Evolutionary conservation across 2,797 vertebrate genomes (phyloP), one percentile per base, ranked within the genome.

Genomic region (Sebastes umbrosus): DNA sequence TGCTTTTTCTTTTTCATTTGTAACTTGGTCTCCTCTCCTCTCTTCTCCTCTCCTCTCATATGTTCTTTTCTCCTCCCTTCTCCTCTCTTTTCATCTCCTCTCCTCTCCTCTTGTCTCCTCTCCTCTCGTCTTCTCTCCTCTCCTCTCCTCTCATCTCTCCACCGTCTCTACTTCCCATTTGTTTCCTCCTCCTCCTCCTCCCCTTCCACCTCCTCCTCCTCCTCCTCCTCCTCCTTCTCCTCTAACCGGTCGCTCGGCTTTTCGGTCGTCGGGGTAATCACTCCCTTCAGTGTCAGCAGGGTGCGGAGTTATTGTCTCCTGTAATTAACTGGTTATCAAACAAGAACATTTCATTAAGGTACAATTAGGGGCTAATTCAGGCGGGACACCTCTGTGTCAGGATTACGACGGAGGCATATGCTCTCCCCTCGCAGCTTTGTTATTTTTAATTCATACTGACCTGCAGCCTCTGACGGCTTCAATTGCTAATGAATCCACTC

Each of bases 301-400:
- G 94, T 91, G 94, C 84, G 83, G 83, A 89, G 91, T 97, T 96
- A 96, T 97, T 97, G 96, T 97, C 96, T 97, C 92, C 94, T 92
- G 95, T 97, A 97, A 98, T 97, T 97, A 97, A 97, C 94, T 94
- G 96, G 95, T 97, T 97, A 97, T 97, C 96, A 97, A 97, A 97
- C 96, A 97, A 96, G 97, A 96, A 95, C 96, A 95, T 97, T 97
- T 97, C 96, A 97, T 98, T 98, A 97, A 88, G 83, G 94, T 93
- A 95, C 96, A 97, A 97, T 97, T 97, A 97, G 93, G 88, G 94
- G 94, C 95, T 97, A 96, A 96, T 97, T 97, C 95, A 93, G 93
- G 92, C 88, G 94, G 96, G 96, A 94, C 96, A 94, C 93, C 94
- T 93, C 93, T 88, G 95, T 96, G 95, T 96, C 95, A 93, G 95